These are phyloP conservation scores for Paramormyrops hopkinsi DNA, from an alignment of 2,797 vertebrate species.

Conservation along the genomic window DNA sequence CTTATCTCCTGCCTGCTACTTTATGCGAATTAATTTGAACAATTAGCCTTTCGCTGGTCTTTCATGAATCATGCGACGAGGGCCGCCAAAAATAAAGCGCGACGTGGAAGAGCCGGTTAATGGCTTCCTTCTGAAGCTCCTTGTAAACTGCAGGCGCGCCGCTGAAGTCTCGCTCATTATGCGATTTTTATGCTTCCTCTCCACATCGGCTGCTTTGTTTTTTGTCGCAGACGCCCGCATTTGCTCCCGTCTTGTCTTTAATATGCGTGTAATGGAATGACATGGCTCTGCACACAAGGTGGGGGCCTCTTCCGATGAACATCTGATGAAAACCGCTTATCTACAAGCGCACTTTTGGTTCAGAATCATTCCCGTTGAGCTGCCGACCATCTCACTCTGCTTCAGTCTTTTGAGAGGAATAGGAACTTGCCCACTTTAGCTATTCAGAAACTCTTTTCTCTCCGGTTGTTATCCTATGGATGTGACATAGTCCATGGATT, in stretches of 20 bases:
- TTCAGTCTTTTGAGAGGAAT: neutral
- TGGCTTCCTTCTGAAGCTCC: conserved; percentile 43
- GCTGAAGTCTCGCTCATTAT: conserved; percentile 9
- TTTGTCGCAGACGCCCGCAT: neutral
- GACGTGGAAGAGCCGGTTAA: conserved; percentile 72
- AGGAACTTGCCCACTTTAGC: neutral
- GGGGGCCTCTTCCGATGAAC: neutral
- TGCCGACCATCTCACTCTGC: neutral
- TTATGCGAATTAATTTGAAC: conserved; percentile 98
- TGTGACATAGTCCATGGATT: neutral
- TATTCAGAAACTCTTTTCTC: neutral
- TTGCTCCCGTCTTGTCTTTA: neutral
- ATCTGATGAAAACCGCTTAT: neutral
- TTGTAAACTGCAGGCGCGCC: conserved; percentile 48
- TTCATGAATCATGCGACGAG: conserved; percentile 88
- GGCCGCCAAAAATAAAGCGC: conserved; percentile 69
- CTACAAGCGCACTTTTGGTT: neutral
- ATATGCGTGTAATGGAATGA: conserved; percentile 23
- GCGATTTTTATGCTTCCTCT: conserved; percentile 25
- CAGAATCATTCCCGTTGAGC: neutral
- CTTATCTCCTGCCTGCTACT: conserved; percentile 97
- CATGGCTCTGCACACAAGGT: conserved; percentile 15
- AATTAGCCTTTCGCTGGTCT: conserved; percentile 93
- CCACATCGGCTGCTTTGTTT: neutral
- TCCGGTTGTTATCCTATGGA: neutral